Conservation (phyloP, 2,888 invertebrate genomes). For the Acanthacorydalis orientalis region DNA sequence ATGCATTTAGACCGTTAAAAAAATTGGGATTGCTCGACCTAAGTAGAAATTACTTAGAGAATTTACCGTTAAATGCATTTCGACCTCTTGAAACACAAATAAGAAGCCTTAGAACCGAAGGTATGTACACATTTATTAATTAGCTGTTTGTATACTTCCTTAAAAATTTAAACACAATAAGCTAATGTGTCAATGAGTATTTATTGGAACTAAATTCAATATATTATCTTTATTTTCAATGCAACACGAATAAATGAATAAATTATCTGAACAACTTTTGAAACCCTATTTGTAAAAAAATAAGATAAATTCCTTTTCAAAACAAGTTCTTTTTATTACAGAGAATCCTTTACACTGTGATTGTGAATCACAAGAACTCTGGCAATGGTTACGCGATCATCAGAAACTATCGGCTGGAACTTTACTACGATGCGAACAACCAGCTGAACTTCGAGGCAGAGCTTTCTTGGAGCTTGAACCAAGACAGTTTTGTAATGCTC, state of each 20-base stretch:
- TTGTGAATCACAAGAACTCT: conserved; percentile 78
- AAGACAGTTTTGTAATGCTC: conserved; percentile 70
- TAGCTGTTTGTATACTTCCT: too few species aligned
- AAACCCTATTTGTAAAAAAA: too few species aligned
- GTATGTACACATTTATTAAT: conserved; percentile 31
- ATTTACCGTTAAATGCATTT: conserved; percentile 61
- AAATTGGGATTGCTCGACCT: conserved; percentile 62
- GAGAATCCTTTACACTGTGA: conserved; percentile 82
- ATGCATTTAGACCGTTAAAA: conserved; percentile 59
- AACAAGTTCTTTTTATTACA: conserved; percentile 22
- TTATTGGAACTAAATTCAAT: too few species aligned
- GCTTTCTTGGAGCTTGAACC: conserved; percentile 64
- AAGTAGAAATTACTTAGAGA: conserved; percentile 67
- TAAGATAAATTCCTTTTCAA: neutral
- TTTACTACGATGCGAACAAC: conserved; percentile 60
- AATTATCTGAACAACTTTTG: too few species aligned
- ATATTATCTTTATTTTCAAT: too few species aligned
- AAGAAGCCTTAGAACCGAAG: conserved; percentile 58
- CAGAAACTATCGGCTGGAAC: conserved; percentile 49
- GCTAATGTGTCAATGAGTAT: too few species aligned
- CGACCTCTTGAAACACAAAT: conserved; percentile 68
- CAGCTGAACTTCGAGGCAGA: conserved; percentile 57
- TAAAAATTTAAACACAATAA: too few species aligned
- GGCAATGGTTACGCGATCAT: conserved; percentile 86
- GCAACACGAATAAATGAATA: too few species aligned